These are phyloP conservation scores for Leucophenga varia DNA, from an alignment of 1,140 invertebrate genomes.

Conservation along the genomic window DNA sequence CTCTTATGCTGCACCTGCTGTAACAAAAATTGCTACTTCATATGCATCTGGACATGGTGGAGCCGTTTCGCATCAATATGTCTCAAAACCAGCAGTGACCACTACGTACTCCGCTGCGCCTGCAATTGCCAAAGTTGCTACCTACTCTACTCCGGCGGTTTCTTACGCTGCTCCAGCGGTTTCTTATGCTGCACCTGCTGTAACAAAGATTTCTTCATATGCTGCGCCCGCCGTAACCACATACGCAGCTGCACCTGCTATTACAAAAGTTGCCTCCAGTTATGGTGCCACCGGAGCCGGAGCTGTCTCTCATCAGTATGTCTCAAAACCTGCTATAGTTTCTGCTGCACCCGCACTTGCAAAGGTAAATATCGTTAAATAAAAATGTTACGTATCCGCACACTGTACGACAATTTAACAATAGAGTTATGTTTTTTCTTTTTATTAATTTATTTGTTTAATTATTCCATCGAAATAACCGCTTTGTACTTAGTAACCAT, in stretches of 20 bases:
- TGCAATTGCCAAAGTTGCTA: slow-evolving; percentile 22
- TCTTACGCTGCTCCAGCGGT: slow-evolving; percentile 3
- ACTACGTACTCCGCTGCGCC: slow-evolving; percentile 20
- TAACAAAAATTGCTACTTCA: slow-evolving; percentile 20
- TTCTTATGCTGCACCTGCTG: slow-evolving; percentile 19
- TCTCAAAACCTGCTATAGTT: slow-evolving; percentile 34
- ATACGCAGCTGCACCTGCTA: slow-evolving; percentile 18
- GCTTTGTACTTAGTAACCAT: too few relatives aligned
- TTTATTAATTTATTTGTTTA: too few relatives aligned
- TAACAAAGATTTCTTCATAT: slow-evolving; percentile 23
- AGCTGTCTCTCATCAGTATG: slow-evolving; percentile 40
- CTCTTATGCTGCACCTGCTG: slow-evolving; percentile 20
- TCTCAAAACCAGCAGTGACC: slow-evolving; percentile 28
- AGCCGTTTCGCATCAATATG: slow-evolving; percentile 24
- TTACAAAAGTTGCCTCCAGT: slow-evolving; percentile 17
- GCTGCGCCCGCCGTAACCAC: slow-evolving; percentile 4
- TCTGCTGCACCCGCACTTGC: slow-evolving; percentile 11
- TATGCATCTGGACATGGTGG: slow-evolving; percentile 19
- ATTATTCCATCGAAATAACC: too few relatives aligned
- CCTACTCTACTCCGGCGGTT: slow-evolving; percentile 9
- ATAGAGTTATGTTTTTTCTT: too few relatives aligned
- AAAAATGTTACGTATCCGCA: too few relatives aligned
- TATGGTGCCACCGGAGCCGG: slow-evolving; percentile 21
- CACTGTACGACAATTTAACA: too few relatives aligned
- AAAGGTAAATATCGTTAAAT: not conserved